A percentile compares a stretch with the other conserved stretches of the same genome.
These are phyloP conservation scores for Metacarcinus magister DNA, from an alignment of 2,888 invertebrate genomes.

Conservation along the genomic window DNA sequence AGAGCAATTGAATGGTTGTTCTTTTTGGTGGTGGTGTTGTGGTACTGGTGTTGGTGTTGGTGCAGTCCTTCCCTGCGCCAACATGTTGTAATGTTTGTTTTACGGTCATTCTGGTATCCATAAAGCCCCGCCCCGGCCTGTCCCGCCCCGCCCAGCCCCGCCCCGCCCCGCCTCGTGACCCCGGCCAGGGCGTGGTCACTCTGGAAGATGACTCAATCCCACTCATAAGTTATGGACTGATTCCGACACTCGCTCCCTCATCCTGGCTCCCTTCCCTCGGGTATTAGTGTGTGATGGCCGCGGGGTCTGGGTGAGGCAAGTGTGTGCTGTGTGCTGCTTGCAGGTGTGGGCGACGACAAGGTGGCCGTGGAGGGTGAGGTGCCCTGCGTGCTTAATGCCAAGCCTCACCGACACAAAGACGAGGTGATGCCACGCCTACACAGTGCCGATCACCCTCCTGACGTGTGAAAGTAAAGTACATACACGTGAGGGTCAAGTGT, in stretches of 20 bases:
- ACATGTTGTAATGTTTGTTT: neutral
- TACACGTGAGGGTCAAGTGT: neutral
- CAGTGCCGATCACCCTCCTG: neutral
- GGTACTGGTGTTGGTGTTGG: neutral
- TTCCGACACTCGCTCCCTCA: slow-evolving; percentile 19
- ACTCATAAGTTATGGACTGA: slow-evolving; percentile 1
- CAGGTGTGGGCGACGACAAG: neutral
- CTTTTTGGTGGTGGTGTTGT: neutral
- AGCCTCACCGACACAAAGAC: neutral
- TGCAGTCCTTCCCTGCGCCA: neutral
- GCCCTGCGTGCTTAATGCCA: neutral
- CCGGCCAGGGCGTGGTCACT: slow-evolving; percentile 30
- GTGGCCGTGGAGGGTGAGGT: neutral
- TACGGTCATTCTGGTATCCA: neutral
- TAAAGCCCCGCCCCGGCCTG: neutral
- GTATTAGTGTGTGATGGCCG: slow-evolving; percentile 17
- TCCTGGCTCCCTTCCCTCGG: neutral
- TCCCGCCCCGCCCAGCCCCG: neutral
- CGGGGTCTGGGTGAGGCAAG: neutral
- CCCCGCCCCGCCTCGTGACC: slow-evolving; percentile 45
- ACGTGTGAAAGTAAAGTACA: neutral
- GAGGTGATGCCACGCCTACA: neutral
- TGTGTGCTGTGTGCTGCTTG: neutral
- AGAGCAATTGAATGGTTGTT: neutral
- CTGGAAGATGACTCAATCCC: slow-evolving; percentile 9